phyloP scores from a whole-genome alignment of 1,140 invertebrate genomes.

The Mercenaria mercenaria region DNA sequence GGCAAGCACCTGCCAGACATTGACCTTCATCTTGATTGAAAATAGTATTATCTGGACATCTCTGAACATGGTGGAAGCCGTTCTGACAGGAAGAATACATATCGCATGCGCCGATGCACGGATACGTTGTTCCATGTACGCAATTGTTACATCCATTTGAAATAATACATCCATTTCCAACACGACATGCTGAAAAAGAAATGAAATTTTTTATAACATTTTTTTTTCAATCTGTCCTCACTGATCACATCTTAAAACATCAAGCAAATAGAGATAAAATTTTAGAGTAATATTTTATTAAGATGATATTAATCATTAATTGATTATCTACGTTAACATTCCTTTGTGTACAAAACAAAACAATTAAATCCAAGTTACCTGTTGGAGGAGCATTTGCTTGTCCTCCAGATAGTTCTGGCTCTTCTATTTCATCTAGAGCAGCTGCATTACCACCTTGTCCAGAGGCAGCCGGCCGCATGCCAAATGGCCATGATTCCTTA shows the following conservation, averaged over 20 bases:
- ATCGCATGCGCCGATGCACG: slow-evolving; percentile 40
- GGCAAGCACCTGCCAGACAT: slow-evolving; percentile 35
- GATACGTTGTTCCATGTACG: slow-evolving; percentile 1
- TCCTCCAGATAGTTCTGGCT: slow-evolving; percentile 3
- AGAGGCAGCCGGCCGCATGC: neutral
- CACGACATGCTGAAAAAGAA: slow-evolving; percentile 41
- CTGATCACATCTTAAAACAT: neutral
- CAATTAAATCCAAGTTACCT: neutral
- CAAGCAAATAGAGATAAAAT: too few species aligned
- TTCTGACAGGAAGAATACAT: slow-evolving; percentile 53
- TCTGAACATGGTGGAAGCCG: neutral
- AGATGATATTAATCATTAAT: too few species aligned
- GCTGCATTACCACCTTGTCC: neutral
- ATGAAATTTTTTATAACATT: neutral
- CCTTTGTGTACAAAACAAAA: too few species aligned
- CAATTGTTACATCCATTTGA: slow-evolving; percentile 18
- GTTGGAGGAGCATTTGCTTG: neutral
- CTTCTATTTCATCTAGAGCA: slow-evolving; percentile 6
- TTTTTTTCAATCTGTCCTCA: neutral
- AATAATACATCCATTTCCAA: slow-evolving; percentile 55
- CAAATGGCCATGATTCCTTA: slow-evolving; percentile 58
- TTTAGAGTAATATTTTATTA: too few species aligned
- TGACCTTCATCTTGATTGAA: slow-evolving; percentile 17
- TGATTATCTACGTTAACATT: too few species aligned
- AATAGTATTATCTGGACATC: slow-evolving; percentile 27